phyloP scores from a whole-genome alignment of 2,113 vertebrate genomes.

The Mesembrinibis cayennensis region DNA sequence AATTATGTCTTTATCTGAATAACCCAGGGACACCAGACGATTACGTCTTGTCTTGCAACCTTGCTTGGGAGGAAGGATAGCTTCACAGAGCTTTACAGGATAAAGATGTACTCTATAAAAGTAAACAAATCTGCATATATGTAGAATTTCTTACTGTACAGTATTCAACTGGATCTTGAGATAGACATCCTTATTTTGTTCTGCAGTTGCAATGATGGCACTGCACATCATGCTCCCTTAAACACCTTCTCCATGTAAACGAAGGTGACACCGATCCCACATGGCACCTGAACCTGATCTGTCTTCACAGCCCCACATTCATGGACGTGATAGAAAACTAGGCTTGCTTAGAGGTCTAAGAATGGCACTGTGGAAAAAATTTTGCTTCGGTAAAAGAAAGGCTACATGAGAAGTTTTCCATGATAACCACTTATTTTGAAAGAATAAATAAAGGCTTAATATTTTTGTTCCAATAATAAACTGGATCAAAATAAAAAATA shows the following conservation, averaged over 20 bases:
- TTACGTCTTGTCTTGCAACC: not conserved
- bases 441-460: not conserved
- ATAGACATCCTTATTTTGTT: not conserved
- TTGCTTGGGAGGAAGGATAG: not conserved
- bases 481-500: not conserved
- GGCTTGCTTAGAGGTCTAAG: not conserved
- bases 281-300: not conserved
- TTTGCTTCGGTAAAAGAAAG: not conserved
- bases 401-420: not conserved
- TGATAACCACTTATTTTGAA: not conserved
- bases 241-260: not conserved
- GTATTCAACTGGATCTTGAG: not conserved
- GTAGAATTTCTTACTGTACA: not conserved
- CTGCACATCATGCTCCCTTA: not conserved
- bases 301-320: not conserved
- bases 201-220: not conserved
- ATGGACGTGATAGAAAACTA: not conserved
- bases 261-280: not conserved
- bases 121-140: not conserved
- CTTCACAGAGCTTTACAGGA: not conserved
- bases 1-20: not conserved
- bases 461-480: not conserved
- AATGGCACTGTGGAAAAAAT: rapidly evolving
- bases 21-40: not conserved
- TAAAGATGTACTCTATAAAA: rapidly evolving